Conservation (phyloP, 2,888 invertebrate genomes). For the Tineola bisselliella region DNA sequence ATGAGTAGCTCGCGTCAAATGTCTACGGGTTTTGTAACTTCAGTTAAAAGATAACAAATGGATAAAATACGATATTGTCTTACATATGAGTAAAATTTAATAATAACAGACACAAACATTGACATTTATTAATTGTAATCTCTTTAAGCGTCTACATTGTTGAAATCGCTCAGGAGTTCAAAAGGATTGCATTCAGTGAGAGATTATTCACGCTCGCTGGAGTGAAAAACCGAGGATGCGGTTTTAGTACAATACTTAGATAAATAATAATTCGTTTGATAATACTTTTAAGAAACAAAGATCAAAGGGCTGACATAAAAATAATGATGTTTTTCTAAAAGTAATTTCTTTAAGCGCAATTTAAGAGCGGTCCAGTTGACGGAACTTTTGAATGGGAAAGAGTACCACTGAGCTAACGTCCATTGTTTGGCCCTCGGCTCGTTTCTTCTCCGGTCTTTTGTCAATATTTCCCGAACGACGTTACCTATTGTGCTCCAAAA, state of each 20-base stretch:
- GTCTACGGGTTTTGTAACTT: too few relatives aligned
- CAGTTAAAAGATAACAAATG: too few relatives aligned
- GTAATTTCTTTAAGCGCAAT: slow-evolving; percentile 28
- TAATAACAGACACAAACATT: neutral
- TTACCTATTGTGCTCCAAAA: slow-evolving; percentile 29
- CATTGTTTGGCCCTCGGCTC: slow-evolving; percentile 32
- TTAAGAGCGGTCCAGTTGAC: slow-evolving; percentile 21
- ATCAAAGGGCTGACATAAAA: neutral
- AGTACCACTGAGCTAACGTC: slow-evolving; percentile 21
- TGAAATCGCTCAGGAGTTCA: neutral
- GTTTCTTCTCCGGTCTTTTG: slow-evolving; percentile 34
- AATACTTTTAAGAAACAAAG: neutral
- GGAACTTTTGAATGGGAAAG: slow-evolving; percentile 22
- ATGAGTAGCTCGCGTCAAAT: too few relatives aligned
- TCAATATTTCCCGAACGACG: slow-evolving; percentile 29
- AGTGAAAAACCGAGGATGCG: neutral
- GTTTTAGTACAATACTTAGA: neutral
- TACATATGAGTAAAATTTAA: too few relatives aligned
- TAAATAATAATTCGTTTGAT: neutral
- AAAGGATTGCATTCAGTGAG: slow-evolving; percentile 1
- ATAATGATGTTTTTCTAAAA: slow-evolving; percentile 15
- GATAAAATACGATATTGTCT: too few relatives aligned
- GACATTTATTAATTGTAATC: neutral
- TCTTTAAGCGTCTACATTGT: neutral
- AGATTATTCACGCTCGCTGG: neutral